These are phyloP conservation scores for Atta colombica DNA, from an alignment of 1,140 invertebrate species.

Conservation along the genomic window DNA sequence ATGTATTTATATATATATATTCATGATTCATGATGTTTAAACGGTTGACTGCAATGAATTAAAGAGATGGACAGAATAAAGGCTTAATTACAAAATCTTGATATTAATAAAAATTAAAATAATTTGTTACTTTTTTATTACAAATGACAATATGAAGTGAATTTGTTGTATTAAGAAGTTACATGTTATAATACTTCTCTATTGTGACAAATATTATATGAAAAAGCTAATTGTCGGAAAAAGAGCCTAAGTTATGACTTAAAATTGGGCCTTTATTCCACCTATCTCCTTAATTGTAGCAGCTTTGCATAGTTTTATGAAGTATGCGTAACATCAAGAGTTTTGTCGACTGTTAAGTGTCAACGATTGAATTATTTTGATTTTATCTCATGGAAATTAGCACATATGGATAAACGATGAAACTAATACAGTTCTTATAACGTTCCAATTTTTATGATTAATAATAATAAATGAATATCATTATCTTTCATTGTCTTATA, in stretches of 20 bases:
- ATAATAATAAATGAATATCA: neutral
- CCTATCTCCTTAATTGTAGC: neutral
- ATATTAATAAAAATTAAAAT: too few species aligned
- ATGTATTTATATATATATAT: neutral
- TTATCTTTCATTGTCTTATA: neutral
- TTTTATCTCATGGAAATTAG: slow-evolving; percentile 23
- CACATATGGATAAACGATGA: neutral
- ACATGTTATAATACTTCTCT: too few species aligned
- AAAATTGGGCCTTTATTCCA: too few species aligned
- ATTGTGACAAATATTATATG: too few species aligned
- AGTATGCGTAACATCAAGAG: neutral
- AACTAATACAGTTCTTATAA: neutral
- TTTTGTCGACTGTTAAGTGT: slow-evolving; percentile 11
- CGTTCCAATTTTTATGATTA: neutral
- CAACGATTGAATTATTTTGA: neutral
- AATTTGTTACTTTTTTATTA: too few species aligned
- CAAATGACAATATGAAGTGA: too few species aligned
- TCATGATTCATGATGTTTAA: slow-evolving; percentile 19
- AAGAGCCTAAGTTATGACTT: too few species aligned
- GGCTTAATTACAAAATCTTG: too few species aligned
- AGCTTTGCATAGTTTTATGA: slow-evolving; percentile 1
- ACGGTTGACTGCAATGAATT: neutral
- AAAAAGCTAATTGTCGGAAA: too few species aligned
- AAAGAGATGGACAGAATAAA: too few species aligned
- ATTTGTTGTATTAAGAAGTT: too few species aligned